A percentile compares a stretch with the other conserved stretches of the same genome.
Conservation (phyloP, 2,888 invertebrate species). For the Agriopis leucophaearia region DNA sequence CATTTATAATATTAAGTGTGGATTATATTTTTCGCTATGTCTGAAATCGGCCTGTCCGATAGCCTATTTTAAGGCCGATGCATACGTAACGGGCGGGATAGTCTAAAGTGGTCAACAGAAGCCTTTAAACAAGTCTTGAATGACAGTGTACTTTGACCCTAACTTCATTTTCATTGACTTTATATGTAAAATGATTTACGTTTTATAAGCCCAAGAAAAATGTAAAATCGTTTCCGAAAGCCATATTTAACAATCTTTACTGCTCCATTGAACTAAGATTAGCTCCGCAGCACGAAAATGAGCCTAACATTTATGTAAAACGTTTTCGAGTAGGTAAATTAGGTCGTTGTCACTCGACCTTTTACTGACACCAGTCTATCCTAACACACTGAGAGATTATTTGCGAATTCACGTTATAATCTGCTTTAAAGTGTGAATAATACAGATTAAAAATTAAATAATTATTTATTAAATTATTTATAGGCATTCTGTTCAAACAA, state of each 20-base stretch:
- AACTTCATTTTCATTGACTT: not conserved
- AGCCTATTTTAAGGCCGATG: too few relatives aligned
- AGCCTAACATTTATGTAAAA: conserved; percentile 2
- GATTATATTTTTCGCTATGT: too few relatives aligned
- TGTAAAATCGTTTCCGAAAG: conserved; percentile 24
- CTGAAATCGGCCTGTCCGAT: too few relatives aligned
- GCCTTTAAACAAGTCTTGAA: not conserved
- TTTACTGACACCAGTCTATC: not conserved
- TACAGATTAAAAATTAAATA: too few relatives aligned
- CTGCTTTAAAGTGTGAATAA: too few relatives aligned
- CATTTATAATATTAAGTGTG: too few relatives aligned
- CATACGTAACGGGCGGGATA: too few relatives aligned
- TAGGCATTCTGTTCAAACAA: too few relatives aligned
- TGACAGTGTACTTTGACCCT: not conserved
- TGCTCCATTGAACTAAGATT: conserved; percentile 25
- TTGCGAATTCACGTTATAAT: too few relatives aligned
- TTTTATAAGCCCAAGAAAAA: conserved; percentile 7
- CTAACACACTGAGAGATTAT: not conserved
- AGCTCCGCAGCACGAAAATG: conserved; percentile 13
- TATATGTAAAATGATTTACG: conserved; percentile 2
- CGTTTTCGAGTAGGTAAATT: not conserved
- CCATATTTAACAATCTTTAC: conserved; percentile 28
- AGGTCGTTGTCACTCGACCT: not conserved
- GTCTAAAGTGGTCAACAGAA: too few relatives aligned
- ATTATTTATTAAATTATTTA: too few relatives aligned